A percentile compares a stretch with the other conserved stretches of the same genome.
Conservation (phyloP, 2,888 invertebrate genomes). For the Andricus quercusramuli region DNA sequence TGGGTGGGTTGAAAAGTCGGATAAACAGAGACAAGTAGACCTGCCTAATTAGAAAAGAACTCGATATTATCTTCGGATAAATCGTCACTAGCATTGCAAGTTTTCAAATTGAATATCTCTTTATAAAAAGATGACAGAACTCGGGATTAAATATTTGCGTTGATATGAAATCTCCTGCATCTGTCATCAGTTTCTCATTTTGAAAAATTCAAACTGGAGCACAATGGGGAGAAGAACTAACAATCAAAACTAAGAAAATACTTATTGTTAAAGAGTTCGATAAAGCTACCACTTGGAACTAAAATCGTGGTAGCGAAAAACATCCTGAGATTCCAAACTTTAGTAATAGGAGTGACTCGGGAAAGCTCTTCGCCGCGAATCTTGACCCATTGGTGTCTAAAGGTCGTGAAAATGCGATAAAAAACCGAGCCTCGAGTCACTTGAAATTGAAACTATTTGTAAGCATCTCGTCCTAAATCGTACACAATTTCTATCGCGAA, state of each 20-base stretch:
- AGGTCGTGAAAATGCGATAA: constrained; percentile 18
- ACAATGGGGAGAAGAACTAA: background rate
- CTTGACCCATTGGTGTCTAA: background rate
- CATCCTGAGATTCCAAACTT: constrained; percentile 61
- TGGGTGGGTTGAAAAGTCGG: background rate
- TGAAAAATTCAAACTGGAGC: background rate
- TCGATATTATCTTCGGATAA: constrained; percentile 3
- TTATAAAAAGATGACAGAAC: background rate
- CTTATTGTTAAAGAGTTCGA: constrained; percentile 16
- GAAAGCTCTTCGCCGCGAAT: background rate
- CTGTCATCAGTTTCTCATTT: background rate
- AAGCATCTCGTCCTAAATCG: constrained; percentile 57
- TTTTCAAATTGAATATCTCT: background rate
- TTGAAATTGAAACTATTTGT: constrained; percentile 45
- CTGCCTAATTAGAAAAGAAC: background rate
- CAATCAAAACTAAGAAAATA: constrained; percentile 22
- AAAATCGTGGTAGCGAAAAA: constrained; percentile 48
- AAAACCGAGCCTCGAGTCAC: constrained; percentile 15
- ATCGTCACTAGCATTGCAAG: constrained; percentile 6
- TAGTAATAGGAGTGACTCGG: constrained; percentile 47
- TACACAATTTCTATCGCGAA: constrained; percentile 53
- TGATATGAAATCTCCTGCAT: background rate
- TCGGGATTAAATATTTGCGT: background rate
- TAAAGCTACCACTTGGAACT: constrained; percentile 2
- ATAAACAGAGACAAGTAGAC: background rate